A percentile compares a stretch with the other conserved stretches of the same genome.
Conservation (phyloP, 2,888 invertebrate species). For the Pyrrhosoma nymphula region DNA sequence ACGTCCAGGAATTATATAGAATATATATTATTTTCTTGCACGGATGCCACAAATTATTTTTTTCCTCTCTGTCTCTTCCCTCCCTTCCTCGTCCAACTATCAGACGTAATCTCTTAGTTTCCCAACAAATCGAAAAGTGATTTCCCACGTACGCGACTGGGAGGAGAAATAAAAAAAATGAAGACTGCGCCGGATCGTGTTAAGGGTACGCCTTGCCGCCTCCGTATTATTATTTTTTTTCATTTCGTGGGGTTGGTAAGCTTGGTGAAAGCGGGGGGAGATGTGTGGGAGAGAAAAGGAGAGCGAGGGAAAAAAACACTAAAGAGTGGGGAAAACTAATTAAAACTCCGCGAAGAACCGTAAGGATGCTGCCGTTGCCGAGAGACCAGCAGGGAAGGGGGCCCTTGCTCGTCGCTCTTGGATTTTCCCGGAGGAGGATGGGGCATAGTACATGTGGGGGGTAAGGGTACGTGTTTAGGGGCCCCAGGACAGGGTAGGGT, state of each 20-base stretch:
- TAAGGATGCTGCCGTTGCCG: neutral
- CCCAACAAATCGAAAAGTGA: conserved; percentile 7
- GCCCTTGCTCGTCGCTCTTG: neutral
- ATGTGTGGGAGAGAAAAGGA: neutral
- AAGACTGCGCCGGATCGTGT: neutral
- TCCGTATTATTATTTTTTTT: neutral
- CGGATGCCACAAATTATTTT: neutral
- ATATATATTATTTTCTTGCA: neutral
- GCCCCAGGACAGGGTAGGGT: neutral
- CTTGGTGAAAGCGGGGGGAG: neutral
- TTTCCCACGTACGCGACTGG: conserved; percentile 17
- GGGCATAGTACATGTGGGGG: neutral
- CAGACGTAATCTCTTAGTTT: neutral
- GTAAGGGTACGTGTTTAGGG: neutral
- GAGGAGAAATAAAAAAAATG: neutral
- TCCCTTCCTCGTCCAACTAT: neutral
- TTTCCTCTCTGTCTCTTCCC: neutral
- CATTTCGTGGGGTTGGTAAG: neutral
- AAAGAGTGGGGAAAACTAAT: conserved; percentile 28
- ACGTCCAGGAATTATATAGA: neutral
- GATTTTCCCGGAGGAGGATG: neutral
- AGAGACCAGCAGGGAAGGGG: neutral
- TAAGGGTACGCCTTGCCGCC: neutral
- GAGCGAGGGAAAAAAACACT: neutral
- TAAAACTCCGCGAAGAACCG: conserved; percentile 30